Base-by-base conservation (phyloP, 2,113 vertebrate genomes). In the Eurypyga helias region DNA sequence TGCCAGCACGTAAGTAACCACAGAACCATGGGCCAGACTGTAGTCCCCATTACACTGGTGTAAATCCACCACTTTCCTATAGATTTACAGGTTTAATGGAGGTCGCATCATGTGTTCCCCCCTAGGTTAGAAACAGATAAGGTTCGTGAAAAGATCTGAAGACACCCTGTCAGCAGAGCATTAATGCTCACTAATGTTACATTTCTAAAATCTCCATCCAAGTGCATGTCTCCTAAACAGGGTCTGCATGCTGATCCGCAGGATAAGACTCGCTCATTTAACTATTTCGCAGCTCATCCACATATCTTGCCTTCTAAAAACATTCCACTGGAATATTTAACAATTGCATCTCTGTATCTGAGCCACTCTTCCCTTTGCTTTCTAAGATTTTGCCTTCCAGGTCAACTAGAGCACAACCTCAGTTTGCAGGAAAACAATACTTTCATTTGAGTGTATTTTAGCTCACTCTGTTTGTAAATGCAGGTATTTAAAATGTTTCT, bases 1-100 rank as follows among this genome's bases (percentile, higher is more conserved):
- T 65, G 43, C 29, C 14, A 3, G 2, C 29, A 11, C 1, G 1
- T 57, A 31, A n/a, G 9, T 16, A 41, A 70, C 16, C 15, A 11
- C 17, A 26, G 72, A 83, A 60, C 11, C 13, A 8, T 2, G 29
- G 73, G 19, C 28, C 48, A 43, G 21, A 9, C 41, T 13, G 31
- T 12, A 17, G 43, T 76, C 31, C 24, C 36, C 11, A 7, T 70
- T 25, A 8, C 5, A 7, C 10, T 18, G 28, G 10, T 36, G 26
- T 58, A 72, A 84, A 87, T 62, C 26, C 31, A 34, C 5, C 17
- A 25, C 23, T 36, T 52, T 84, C 16, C 24, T 38, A 12, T 43
- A 57, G 19, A 23, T 61, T 80, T 58, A 16, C 36, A 12, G 4
- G 7, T 75, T 36, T 71, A 80, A 21, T 26, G 46, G 33, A 34